Conservation (phyloP, 2,888 invertebrate genomes). For the Eremobia ochroleuca region DNA sequence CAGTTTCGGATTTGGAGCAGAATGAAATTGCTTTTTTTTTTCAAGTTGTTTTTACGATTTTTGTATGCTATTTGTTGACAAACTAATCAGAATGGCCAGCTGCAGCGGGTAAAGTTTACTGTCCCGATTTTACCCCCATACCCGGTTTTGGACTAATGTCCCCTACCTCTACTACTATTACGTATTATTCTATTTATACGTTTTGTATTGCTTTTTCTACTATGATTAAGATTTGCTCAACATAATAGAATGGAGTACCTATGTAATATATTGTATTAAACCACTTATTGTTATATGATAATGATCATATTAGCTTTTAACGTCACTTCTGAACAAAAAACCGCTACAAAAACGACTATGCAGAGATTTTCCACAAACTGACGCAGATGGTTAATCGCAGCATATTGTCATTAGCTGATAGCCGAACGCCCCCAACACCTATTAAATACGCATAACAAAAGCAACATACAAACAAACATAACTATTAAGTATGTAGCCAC, state of each 20-base stretch:
- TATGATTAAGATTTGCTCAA: background rate
- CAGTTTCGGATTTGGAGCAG: background rate
- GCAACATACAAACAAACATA: constrained; percentile 27
- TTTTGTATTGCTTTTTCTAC: background rate
- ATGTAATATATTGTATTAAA: background rate
- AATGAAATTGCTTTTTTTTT: background rate
- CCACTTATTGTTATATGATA: too few relatives aligned
- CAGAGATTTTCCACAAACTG: background rate
- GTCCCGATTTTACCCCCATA: background rate
- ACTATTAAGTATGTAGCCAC: constrained; percentile 13
- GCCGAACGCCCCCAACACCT: background rate
- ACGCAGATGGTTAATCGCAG: background rate
- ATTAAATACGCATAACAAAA: constrained; percentile 21
- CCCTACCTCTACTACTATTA: background rate
- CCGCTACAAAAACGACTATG: background rate
- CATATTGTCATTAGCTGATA: background rate
- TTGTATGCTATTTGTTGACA: background rate
- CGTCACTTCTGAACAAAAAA: background rate
- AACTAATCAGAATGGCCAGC: background rate
- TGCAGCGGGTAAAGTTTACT: too few relatives aligned
- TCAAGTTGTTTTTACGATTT: background rate
- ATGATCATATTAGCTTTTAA: background rate
- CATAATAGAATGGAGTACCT: background rate
- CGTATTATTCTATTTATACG: background rate
- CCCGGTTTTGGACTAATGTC: background rate